phyloP scores from a whole-genome alignment of 1,140 invertebrate species.

The Heterodera carotae region DNA sequence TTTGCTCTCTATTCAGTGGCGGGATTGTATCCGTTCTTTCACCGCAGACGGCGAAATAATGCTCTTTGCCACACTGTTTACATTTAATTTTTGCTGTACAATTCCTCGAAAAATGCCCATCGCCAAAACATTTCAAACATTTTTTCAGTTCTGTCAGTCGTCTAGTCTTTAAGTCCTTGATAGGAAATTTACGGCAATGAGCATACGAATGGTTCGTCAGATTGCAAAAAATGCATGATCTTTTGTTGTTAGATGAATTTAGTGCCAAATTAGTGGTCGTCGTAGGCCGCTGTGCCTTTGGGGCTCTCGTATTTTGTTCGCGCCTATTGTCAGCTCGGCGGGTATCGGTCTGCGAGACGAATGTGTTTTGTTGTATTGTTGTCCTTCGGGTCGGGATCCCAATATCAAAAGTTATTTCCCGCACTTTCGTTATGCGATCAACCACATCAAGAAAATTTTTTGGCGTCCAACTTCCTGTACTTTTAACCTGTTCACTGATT shows the following conservation, averaged over 20 bases:
- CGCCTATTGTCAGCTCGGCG: background rate
- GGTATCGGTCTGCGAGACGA: background rate
- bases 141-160: background rate
- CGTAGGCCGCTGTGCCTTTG: background rate
- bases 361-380: background rate
- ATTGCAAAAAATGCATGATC: background rate
- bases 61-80: background rate
- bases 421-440: background rate
- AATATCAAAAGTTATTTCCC: background rate
- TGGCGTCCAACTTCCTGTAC: background rate
- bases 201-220: background rate
- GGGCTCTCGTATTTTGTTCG: background rate
- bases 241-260: background rate
- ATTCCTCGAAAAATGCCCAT: background rate
- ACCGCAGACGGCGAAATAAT: background rate
- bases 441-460: background rate
- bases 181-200: background rate
- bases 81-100: conserved; percentile 4
- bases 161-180: background rate
- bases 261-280: background rate
- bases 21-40: background rate
- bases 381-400: no score
- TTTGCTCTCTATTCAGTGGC: background rate
- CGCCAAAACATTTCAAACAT: conserved; percentile 2
- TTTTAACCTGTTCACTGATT: background rate